phyloP scores from a whole-genome alignment of 2,888 invertebrate genomes.

The Drosophila robusta region DNA sequence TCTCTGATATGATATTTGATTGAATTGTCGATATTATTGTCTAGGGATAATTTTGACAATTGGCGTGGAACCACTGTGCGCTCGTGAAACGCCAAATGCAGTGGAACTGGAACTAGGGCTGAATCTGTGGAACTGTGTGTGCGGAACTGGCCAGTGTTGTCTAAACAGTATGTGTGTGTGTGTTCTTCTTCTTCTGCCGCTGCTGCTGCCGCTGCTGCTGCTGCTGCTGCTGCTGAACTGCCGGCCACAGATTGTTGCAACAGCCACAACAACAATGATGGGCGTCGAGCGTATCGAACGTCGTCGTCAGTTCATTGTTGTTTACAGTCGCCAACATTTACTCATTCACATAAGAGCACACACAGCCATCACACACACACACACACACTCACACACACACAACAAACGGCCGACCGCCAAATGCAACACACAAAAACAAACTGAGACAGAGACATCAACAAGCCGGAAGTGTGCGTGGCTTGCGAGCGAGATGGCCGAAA shows the following conservation, averaged over 20 bases:
- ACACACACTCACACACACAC: slow-evolving; percentile 16
- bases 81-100: slow-evolving; percentile 31
- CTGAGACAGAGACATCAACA: slow-evolving; percentile 60
- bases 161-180: slow-evolving; percentile 20
- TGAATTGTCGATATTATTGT: no score
- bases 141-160: slow-evolving; percentile 24
- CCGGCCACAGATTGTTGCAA: slow-evolving; percentile 57
- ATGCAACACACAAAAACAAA: slow-evolving; percentile 56
- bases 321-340: slow-evolving; percentile 61
- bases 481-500: slow-evolving; percentile 34
- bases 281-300: slow-evolving; percentile 50
- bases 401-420: slow-evolving; percentile 43
- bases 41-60: background rate
- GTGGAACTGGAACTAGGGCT: slow-evolving; percentile 16
- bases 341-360: slow-evolving; percentile 22
- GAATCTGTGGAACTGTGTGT: slow-evolving; percentile 18
- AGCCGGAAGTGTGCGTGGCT: slow-evolving; percentile 61
- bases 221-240: slow-evolving; percentile 2
- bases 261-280: slow-evolving; percentile 35
- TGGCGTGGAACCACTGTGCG: slow-evolving; percentile 29
- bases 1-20: no score
- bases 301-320: slow-evolving; percentile 67
- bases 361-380: slow-evolving; percentile 20
- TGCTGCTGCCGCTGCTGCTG: background rate
- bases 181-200: background rate